These are phyloP conservation scores for Picus viridis DNA, from an alignment of 2,797 vertebrate species.

Conservation along the genomic window DNA sequence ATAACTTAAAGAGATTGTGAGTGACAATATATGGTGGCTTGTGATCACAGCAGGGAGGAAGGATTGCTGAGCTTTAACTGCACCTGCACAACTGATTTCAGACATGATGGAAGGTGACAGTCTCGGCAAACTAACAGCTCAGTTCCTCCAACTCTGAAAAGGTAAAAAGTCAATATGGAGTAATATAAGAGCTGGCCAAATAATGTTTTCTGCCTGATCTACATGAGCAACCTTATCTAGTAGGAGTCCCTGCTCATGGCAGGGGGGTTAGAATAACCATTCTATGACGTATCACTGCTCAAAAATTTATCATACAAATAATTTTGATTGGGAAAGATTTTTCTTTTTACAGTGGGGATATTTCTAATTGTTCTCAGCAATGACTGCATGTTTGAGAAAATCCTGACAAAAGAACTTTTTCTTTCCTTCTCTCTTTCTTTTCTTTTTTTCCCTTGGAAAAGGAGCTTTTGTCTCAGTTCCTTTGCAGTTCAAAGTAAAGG, in stretches of 20 bases:
- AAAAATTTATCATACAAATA: not conserved
- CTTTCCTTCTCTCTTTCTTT: not conserved
- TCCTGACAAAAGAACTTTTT: not conserved
- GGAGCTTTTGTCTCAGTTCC: not conserved
- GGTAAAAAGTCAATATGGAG: not conserved
- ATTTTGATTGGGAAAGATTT: not conserved
- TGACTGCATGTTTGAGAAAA: not conserved
- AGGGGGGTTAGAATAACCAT: not conserved
- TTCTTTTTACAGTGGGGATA: not conserved
- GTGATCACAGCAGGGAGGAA: not conserved
- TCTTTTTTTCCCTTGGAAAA: not conserved
- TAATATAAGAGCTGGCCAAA: not conserved
- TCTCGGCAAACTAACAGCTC: not conserved
- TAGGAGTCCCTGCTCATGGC: too few species aligned
- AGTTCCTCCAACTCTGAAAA: not conserved
- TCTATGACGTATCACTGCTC: not conserved
- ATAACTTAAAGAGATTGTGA: not conserved
- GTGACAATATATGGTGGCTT: not conserved
- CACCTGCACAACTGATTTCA: conserved; percentile 7
- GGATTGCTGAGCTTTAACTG: not conserved
- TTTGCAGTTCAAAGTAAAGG: not conserved
- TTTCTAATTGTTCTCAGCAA: not conserved
- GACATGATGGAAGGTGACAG: not conserved
- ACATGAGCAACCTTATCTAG: not conserved
- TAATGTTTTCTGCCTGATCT: not conserved